Evolutionary conservation across 2,888 invertebrate species (phyloP).

Genomic region (Parapristionchus giblindavisi): DNA sequence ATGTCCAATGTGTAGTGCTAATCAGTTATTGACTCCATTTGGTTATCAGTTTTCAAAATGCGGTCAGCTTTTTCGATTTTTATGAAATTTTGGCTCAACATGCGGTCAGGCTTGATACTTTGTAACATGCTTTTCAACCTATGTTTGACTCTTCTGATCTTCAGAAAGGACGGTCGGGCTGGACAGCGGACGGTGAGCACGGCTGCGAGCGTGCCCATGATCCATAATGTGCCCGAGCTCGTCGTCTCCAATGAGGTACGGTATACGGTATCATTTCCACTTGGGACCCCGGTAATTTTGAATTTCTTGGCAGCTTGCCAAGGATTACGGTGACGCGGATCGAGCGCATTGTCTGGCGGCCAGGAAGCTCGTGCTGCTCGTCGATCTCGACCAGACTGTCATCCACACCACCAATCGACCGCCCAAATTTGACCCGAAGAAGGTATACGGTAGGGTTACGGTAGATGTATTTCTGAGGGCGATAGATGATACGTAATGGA

Average conservation of each 20-base stretch:
- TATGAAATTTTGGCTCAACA: not conserved
- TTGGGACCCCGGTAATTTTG: too few species aligned
- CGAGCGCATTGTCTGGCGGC: slow-evolving; percentile 84
- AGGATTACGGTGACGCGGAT: slow-evolving; percentile 89
- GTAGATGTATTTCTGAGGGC: too few species aligned
- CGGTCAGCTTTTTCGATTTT: not conserved
- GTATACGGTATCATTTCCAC: too few species aligned
- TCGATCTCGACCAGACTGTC: slow-evolving; percentile 97
- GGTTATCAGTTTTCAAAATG: too few species aligned
- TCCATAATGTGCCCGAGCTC: slow-evolving; percentile 94
- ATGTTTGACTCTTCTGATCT: slow-evolving; percentile 22
- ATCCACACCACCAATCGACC: slow-evolving; percentile 99
- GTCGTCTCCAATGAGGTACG: slow-evolving; percentile 83
- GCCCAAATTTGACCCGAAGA: slow-evolving; percentile 70
- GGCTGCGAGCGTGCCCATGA: slow-evolving; percentile 90
- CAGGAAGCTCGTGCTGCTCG: slow-evolving; percentile 89
- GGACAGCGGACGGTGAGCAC: slow-evolving; percentile 69
- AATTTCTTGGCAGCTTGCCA: slow-evolving; percentile 85
- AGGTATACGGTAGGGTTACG: too few species aligned
- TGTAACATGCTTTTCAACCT: too few species aligned
- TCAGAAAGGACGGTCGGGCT: slow-evolving; percentile 67
- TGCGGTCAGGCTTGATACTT: too few species aligned
- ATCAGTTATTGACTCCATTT: too few species aligned
- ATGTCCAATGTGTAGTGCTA: too few species aligned
- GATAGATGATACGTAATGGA: too few species aligned